Base-by-base conservation (phyloP, 2,888 invertebrate species). In the Cantharis nigra region DNA sequence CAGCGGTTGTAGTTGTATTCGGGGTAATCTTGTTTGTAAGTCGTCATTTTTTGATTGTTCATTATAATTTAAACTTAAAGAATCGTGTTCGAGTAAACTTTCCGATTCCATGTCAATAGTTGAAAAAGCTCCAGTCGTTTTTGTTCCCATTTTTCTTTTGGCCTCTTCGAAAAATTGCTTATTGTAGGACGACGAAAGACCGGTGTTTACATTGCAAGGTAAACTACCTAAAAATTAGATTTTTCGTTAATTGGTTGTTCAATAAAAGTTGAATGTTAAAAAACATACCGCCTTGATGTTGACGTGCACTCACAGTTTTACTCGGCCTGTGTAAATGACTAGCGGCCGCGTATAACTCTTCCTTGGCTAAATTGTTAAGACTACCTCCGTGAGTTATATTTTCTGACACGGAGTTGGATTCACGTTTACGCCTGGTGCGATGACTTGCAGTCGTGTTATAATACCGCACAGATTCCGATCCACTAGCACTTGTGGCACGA, bases 251-350 rank as follows among this genome's bases (percentile, higher is more conserved):
- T n/a, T n/a, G 49, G n/a, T 49, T 49, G 49, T n/a, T 5, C 14
- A 23, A 33, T 30, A 33, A 28, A 14, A 16, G 10, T 11, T 5
- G 11, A 23, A 65, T 16, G 11, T 65, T 65, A 65, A 16, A 23
- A 9, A 11, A 63, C 85, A 83, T 80, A 87, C 93, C 93, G 78
- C 93, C 93, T 87, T 93, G 93, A 63, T 92, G 90, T 85, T 93
- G 93, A 62, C 89, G 81, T 9, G 89, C 86, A 75, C 87, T 87
- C 49, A 88, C 89, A n/a, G 85, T 85, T 78, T 87, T 87, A 79
- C 83, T 84, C 33, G 81, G 82, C 70, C 85, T 80, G 28, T 84
- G 81, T 79, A 82, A 78, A 69, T 85, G 83, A 74, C 83, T 83
- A n/a, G 80, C 79, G 23, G 84, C 83, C 75, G 85, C 85, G 79